Evolutionary conservation across 1,140 invertebrate genomes (phyloP), one percentile per base, ranked within the genome.

Genomic region (Solen grandis): DNA sequence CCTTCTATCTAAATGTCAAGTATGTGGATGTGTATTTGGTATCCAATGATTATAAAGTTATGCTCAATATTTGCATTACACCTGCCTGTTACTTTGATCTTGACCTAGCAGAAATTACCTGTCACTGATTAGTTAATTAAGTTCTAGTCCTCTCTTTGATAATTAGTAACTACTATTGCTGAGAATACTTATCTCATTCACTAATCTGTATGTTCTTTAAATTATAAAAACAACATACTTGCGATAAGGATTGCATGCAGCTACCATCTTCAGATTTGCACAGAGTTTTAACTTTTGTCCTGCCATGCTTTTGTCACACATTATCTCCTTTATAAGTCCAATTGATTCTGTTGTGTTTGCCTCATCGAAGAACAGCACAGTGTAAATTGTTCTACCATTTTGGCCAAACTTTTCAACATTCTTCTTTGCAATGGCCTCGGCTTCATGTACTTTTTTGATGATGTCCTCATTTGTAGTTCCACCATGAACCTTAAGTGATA

Each of bases 311-410:
- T 83, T 81, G 82, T 91, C 90, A 84, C 90, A 91, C 87, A 91
- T 89, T 27, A 91, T 88, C 72, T 91, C 90, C 74, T 91, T 91
- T 52, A 90, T 88, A 16, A 90, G 57, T 52, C 90, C 90, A 35
- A 91, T 88, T 8, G 88, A 85, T 63, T 90, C 88, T 54, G 91
- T 91, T 25, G 90, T 91, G 85, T 92, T 92, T 5, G 89, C 90
- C 72, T 91, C 90, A 81, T 92, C 91, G 84, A 91, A 91, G 80
- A 92, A 91, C 59, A 92, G 62, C 5, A 92, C 87, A 36, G 90
- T 90, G 62, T 88, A 85, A 16, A 90, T 84, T n/a, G n/a, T n/a
- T n/a, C n/a, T n/a, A n/a, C n/a, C n/a, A 35, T 76, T 73, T 10
- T 81, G 63, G 35, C 63, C 66, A 63, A 83, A 81, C 5, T 68